These are phyloP conservation scores for Pissodes strobi DNA, from an alignment of 1,140 invertebrate species.

Conservation along the genomic window DNA sequence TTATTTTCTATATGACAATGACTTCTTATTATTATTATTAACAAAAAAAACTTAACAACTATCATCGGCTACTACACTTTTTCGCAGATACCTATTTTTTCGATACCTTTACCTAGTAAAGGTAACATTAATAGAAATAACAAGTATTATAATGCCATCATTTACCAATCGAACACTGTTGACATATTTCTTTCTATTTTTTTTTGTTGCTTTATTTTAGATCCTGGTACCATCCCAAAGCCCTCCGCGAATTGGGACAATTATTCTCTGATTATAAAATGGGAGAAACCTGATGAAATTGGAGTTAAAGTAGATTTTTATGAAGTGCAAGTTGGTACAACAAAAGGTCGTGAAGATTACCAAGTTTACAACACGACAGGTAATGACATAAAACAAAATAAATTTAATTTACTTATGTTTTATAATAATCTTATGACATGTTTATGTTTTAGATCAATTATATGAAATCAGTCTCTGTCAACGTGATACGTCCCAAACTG, in stretches of 20 bases:
- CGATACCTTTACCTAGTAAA: too few relatives aligned
- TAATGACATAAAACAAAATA: too few relatives aligned
- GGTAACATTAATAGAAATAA: too few relatives aligned
- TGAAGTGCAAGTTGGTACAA: slow-evolving; percentile 58
- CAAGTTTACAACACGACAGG: slow-evolving; percentile 55
- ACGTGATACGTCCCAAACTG: slow-evolving; percentile 51
- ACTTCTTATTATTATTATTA: too few relatives aligned
- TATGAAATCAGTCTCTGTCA: slow-evolving; percentile 54
- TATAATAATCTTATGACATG: too few relatives aligned
- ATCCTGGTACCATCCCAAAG: slow-evolving; percentile 59
- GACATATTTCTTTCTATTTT: too few relatives aligned
- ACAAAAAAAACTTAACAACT: too few relatives aligned
- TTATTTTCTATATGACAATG: too few relatives aligned
- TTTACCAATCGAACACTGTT: too few relatives aligned
- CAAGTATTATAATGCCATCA: not conserved
- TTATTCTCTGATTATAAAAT: slow-evolving; percentile 60
- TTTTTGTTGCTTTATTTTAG: slow-evolving; percentile 39
- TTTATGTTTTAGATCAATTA: slow-evolving; percentile 38
- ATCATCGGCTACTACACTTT: too few relatives aligned
- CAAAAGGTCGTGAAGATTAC: slow-evolving; percentile 45
- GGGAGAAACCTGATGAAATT: slow-evolving; percentile 62
- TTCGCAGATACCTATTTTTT: too few relatives aligned
- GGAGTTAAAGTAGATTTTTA: slow-evolving; percentile 68
- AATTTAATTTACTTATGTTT: too few relatives aligned
- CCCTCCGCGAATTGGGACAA: slow-evolving; percentile 51